Evolutionary conservation across 1,140 invertebrate species (phyloP), one percentile per base, ranked within the genome.

Genomic region (Bombus affinis): DNA sequence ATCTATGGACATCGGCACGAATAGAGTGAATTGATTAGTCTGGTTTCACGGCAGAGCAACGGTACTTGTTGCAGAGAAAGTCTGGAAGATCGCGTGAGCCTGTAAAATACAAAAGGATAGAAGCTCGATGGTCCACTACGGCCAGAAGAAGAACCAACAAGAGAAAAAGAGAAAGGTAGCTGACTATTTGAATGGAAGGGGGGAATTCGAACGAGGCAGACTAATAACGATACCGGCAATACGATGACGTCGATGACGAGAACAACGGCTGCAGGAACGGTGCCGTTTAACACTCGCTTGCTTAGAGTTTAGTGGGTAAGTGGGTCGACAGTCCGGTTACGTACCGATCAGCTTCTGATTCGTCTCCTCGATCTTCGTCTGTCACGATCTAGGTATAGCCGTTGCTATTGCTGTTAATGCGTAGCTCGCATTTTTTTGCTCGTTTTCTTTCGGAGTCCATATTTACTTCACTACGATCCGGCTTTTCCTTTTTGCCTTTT

Each of bases 11-110:
- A 53, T 8, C 47, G 47, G 18, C 2, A 22, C 1, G 39, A 13
- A 35, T 10, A 28, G 12, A 28, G 47, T 18, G 35, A 25, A 53
- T 76, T 13, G 47, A 71, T 71, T 42, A 39, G 22, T 72, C 42
- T 25, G 32, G 42, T n/a, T 62, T n/a, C 28, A n/a, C 22, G 6
- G 13, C 28, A 12, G 85, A 91, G 82, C 91, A 94, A 95, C 94
- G 94, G 94, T 95, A 95, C 94, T 92, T 87, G 93, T 84, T 92
- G 92, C 91, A 92, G 94, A 95, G 94, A 95, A 95, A 95, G 94
- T 95, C 79, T 37, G 65, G 47, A 53, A 53, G 35, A 70, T 44
- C 62, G 76, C 68, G 75, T 22, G 65, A 85, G 65, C 82, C 66
- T 81, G 70, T 68, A 70, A 85, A 77, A 90, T 71, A 66, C 62